Evolutionary conservation across 2,113 vertebrate genomes (phyloP).

Genomic region (Larimichthys polyactis): DNA sequence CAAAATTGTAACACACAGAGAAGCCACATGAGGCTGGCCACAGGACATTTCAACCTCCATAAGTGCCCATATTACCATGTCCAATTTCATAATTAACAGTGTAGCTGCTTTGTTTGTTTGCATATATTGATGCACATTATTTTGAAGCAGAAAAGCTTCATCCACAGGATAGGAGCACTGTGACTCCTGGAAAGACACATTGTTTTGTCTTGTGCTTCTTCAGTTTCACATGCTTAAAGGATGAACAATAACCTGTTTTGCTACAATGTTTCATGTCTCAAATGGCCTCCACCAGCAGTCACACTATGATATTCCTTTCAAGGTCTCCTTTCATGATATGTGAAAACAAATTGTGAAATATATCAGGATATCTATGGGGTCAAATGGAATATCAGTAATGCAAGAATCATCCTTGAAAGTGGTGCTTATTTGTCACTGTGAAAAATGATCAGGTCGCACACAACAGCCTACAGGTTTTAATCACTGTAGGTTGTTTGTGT

Average conservation of each 20-base stretch:
- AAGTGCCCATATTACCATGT: too few relatives aligned
- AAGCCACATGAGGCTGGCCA: too few relatives aligned
- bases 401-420: neutral
- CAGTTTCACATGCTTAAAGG: conserved; percentile 49
- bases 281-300: conserved; percentile 27
- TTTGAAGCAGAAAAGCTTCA: conserved; percentile 21
- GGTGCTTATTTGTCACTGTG: neutral
- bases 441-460: neutral
- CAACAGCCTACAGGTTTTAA: neutral
- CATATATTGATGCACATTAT: neutral
- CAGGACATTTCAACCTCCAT: too few relatives aligned
- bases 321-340: conserved; percentile 28
- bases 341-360: conserved; percentile 44
- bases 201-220: conserved; percentile 45
- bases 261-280: conserved; percentile 64
- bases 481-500: neutral
- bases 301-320: conserved; percentile 27
- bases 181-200: conserved; percentile 12
- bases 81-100: too few relatives aligned
- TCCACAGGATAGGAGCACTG: neutral
- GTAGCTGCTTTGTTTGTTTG: neutral
- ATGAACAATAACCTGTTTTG: conserved; percentile 47
- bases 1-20: too few relatives aligned
- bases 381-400: conserved; percentile 7
- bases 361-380: neutral